Evolutionary conservation across 2,113 vertebrate genomes (phyloP).

Genomic region (Phaethon lepturus): DNA sequence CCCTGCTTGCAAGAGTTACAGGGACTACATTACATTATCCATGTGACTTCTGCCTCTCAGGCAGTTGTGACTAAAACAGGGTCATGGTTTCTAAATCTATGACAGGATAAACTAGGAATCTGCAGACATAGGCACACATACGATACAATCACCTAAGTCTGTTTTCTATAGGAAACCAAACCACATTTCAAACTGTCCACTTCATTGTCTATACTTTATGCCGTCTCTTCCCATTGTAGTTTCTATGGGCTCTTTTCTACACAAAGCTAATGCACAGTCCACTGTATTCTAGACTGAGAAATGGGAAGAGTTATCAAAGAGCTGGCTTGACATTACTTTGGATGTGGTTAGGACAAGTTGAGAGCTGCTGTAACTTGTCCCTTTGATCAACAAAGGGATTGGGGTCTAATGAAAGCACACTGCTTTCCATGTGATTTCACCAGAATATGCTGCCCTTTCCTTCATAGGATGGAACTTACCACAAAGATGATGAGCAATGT

Average conservation of each 20-base stretch:
- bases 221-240: not conserved
- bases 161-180: not conserved
- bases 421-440: not conserved
- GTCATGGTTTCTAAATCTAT: not conserved
- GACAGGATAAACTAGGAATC: not conserved
- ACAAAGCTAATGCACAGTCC: not conserved
- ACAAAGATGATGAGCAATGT: constrained; percentile 72
- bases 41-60: not conserved
- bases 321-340: not conserved
- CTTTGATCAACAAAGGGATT: not conserved
- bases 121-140: fast-evolving
- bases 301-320: not conserved
- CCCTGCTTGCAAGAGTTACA: not conserved
- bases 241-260: not conserved
- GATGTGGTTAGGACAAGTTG: not conserved
- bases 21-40: not conserved
- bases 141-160: fast-evolving
- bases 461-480: constrained; percentile 77
- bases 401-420: not conserved
- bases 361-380: not conserved
- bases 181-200: not conserved
- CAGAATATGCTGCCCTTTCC: not conserved
- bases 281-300: not conserved
- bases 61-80: not conserved
- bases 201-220: not conserved